Conservation (phyloP, 2,113 vertebrate genomes). For the Dendrocopos noguchii region DNA sequence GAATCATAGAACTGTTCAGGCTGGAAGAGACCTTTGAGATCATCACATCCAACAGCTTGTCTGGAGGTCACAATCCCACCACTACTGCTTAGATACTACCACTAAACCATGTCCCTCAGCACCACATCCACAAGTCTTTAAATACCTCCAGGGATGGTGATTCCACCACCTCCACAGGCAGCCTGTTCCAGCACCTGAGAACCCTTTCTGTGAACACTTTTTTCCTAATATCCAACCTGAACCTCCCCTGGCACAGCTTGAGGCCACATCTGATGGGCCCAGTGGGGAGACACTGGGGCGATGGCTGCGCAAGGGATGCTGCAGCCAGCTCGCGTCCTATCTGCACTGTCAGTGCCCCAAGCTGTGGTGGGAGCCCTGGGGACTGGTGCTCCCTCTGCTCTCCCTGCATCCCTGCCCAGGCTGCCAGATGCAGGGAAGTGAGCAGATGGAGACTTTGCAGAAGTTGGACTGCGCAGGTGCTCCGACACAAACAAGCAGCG, state of each 20-base stretch:
- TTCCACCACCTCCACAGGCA: too few species aligned
- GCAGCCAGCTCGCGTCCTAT: not conserved
- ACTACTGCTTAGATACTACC: too few species aligned
- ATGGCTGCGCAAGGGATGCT: not conserved
- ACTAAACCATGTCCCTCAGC: too few species aligned
- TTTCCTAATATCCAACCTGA: too few species aligned
- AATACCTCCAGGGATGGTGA: too few species aligned
- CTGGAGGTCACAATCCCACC: too few species aligned
- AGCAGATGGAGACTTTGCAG: not conserved
- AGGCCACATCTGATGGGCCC: not conserved
- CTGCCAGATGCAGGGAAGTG: not conserved
- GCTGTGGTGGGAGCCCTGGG: not conserved
- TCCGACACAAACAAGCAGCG: not conserved
- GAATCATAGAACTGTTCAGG: too few species aligned
- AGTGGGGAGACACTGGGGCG: not conserved
- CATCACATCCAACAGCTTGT: too few species aligned
- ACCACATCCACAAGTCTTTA: too few species aligned
- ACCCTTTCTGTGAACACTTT: too few species aligned
- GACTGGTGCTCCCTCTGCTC: not conserved
- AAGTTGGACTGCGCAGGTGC: not conserved
- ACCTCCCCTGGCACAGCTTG: not conserved
- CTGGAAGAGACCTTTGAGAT: too few species aligned
- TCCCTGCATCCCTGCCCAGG: not conserved
- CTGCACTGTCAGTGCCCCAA: accelerated
- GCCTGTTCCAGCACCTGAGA: too few species aligned